A percentile compares a stretch with the other conserved stretches of the same genome.
Evolutionary conservation across 1,140 invertebrate species (phyloP).

Genomic region (Drosophila busckii): DNA sequence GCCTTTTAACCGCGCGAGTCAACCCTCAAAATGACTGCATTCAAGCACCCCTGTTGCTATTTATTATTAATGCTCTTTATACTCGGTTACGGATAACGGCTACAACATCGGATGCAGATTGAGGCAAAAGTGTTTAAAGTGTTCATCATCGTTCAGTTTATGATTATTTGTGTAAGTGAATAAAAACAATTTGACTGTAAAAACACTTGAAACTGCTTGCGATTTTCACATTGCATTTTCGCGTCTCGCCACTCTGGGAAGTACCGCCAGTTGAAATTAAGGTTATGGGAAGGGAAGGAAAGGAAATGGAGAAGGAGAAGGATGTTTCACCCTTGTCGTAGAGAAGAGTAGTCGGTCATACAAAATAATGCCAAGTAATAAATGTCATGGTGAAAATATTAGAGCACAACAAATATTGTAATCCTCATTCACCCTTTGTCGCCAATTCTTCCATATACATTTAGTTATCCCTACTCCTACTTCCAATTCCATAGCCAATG

Average conservation of each 20-base stretch:
- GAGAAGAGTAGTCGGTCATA: constrained; percentile 1
- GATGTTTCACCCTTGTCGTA: too few relatives aligned
- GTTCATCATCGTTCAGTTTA: constrained; percentile 32
- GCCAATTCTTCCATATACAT: too few relatives aligned
- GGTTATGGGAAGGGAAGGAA: too few relatives aligned
- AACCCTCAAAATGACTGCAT: constrained; percentile 42
- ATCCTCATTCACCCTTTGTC: constrained; percentile 59
- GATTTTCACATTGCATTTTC: constrained; percentile 48
- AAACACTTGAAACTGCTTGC: constrained; percentile 70
- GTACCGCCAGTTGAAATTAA: too few relatives aligned
- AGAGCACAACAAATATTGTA: constrained; percentile 51
- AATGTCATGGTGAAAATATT: constrained; percentile 62
- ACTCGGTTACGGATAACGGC: not conserved
- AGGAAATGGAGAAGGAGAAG: too few relatives aligned
- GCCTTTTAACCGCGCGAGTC: constrained; percentile 23
- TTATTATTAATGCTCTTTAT: constrained; percentile 41
- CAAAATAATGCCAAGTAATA: constrained; percentile 55
- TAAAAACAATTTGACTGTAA: constrained; percentile 76
- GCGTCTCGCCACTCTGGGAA: too few relatives aligned
- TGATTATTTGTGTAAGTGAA: constrained; percentile 68
- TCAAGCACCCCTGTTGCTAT: constrained; percentile 33
- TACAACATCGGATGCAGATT: constrained; percentile 15
- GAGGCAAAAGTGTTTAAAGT: too few relatives aligned
- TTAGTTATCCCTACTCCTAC: too few relatives aligned
- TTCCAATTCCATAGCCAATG: too few relatives aligned